Evolutionary conservation across 2,888 invertebrate species (phyloP), one percentile per base, ranked within the genome.

Genomic region (Ormyrus rosae): DNA sequence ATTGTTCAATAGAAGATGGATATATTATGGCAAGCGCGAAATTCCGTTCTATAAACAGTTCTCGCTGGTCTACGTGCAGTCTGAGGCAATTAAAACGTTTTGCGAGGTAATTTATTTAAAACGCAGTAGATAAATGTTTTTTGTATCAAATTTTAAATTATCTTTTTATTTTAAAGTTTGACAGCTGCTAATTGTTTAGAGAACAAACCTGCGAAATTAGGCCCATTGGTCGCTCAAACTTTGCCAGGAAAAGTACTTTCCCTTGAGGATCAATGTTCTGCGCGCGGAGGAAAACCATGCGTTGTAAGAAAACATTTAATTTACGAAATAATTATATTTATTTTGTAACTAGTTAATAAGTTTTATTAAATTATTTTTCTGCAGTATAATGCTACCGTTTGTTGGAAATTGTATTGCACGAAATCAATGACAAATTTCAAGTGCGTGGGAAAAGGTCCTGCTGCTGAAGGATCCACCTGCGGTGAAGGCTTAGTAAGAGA

Each of bases 21-120:
- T 82, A n/a, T 55, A 82, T 82, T 11, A 82, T 82, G 82, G 80
- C 82, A 6, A 79, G 79, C 56, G 79, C 82, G 9, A 77, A 76
- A 61, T 77, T 11, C 61, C 72, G 79, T 6, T 76, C 76, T 8
- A 45, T 65, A 4, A 82, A 82, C 48, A 82, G 77, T 55, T 48
- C 80, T 9, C 65, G 68, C n/a, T 82, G 82, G 82, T 82, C 82
- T 6, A 3, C 60, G 0, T 82, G 82, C 50, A 82, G 82, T 73
- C 76, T 69, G 70, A 61, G 55, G 50, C 51, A 80, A 45, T 77
- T 82, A 11, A 53, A 80, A 45, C 51, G 73, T 45, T 73, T 77
- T 55, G 50, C 80, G 51, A 73, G 82, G 80, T 82, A 34, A 58
- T 48, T 61, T 56, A 19, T 34, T 65, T 6, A 50, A 53, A 46